Conservation (phyloP, 2,797 vertebrate species). For the Gambusia yucatana region DNA sequence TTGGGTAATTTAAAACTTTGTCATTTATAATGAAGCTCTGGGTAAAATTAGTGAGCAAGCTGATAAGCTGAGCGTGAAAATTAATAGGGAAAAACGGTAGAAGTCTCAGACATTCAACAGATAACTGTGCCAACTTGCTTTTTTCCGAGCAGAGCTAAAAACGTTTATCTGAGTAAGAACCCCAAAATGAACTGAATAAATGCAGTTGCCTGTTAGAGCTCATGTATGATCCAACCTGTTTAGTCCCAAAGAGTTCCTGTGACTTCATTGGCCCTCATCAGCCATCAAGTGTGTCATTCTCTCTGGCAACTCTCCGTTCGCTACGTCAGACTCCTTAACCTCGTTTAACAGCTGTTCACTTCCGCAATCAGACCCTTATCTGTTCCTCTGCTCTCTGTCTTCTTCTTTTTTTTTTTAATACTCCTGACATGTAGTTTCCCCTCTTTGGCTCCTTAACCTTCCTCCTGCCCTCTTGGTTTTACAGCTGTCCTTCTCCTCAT, state of each 20-base stretch:
- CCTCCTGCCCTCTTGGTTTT: conserved; percentile 4
- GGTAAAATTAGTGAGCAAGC: background rate
- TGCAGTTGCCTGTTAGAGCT: background rate
- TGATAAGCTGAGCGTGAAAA: background rate
- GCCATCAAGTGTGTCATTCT: conserved; percentile 5
- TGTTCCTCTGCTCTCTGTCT: background rate
- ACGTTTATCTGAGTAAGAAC: background rate
- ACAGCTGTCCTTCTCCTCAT: background rate
- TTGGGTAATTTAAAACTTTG: background rate
- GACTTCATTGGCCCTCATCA: background rate
- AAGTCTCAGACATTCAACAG: background rate
- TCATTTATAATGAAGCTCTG: background rate
- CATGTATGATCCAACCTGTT: background rate
- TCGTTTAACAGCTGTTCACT: conserved; percentile 16
- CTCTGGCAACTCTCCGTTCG: conserved; percentile 11
- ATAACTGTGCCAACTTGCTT: background rate
- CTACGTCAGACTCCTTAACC: conserved; percentile 13
- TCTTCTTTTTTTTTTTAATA: background rate
- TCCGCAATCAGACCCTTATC: background rate
- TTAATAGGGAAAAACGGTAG: background rate
- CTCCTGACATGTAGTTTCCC: conserved; percentile 17
- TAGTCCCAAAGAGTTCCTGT: background rate
- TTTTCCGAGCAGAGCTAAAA: background rate
- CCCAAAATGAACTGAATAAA: background rate
- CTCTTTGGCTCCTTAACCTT: conserved; percentile 7